Evolutionary conservation across 2,113 vertebrate genomes (phyloP).

Genomic region (Lamprotornis superbus): DNA sequence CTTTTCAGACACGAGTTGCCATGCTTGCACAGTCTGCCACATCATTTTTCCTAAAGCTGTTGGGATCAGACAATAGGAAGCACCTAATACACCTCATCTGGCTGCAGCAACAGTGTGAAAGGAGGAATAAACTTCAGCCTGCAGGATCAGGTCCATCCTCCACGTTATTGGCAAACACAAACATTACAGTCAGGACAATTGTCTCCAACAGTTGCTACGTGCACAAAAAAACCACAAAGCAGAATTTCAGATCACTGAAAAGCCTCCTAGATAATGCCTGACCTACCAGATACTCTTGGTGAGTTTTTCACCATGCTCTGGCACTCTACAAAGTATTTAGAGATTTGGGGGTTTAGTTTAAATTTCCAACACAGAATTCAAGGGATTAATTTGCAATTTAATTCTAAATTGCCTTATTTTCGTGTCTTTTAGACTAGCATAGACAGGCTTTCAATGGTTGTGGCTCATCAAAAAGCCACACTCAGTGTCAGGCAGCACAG

Average conservation of each 20-base stretch:
- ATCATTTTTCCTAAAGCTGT: not conserved
- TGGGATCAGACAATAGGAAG: not conserved
- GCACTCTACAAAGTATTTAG: not conserved
- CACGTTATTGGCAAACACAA: accelerated
- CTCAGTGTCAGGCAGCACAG: not conserved
- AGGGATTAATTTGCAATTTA: not conserved
- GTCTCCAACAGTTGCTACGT: not conserved
- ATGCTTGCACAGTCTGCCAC: accelerated
- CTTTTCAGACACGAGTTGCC: not conserved
- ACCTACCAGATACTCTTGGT: not conserved
- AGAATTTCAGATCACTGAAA: not conserved
- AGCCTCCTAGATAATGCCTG: not conserved
- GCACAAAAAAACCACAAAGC: not conserved
- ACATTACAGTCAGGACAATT: accelerated
- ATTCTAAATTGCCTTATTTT: not conserved
- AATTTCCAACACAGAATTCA: not conserved
- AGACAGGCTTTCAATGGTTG: not conserved
- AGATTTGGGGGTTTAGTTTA: not conserved
- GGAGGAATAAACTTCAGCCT: not conserved
- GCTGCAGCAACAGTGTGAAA: accelerated
- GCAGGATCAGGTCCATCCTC: not conserved
- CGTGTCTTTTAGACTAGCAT: not conserved
- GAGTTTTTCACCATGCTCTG: not conserved
- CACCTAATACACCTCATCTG: accelerated
- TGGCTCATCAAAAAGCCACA: not conserved